These are phyloP conservation scores for Electrophaes corylata DNA, from an alignment of 2,888 invertebrate genomes.

Conservation along the genomic window DNA sequence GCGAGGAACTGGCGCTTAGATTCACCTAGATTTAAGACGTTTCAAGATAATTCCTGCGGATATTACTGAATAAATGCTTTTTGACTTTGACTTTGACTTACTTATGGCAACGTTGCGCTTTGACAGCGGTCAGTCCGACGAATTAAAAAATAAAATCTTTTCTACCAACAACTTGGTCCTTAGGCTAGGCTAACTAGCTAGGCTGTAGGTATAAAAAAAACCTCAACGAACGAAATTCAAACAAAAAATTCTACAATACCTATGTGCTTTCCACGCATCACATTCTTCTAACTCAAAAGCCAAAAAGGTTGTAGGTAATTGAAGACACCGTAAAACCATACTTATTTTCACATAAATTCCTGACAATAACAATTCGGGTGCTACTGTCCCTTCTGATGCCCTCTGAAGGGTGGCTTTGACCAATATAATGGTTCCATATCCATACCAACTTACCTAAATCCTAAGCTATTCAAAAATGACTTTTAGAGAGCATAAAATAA, in stretches of 20 bases:
- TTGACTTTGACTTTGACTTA: no score
- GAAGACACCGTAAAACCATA: conserved; percentile 50
- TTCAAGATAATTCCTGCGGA: no score
- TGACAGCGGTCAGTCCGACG: no score
- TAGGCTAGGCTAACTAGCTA: no score
- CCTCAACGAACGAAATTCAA: no score
- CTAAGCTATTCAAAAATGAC: neutral
- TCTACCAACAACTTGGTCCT: no score
- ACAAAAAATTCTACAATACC: neutral
- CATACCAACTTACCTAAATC: conserved; percentile 14
- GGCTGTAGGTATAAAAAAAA: no score
- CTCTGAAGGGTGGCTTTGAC: conserved; percentile 49
- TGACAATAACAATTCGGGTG: conserved; percentile 56
- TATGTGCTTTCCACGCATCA: neutral
- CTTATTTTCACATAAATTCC: conserved; percentile 61
- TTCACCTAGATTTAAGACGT: no score
- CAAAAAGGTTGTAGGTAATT: conserved; percentile 49
- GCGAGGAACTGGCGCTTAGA: no score
- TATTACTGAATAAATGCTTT: no score
- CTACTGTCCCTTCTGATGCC: conserved; percentile 52
- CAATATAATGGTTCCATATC: conserved; percentile 30
- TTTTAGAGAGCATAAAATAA: neutral
- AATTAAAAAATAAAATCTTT: no score
- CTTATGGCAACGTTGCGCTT: no score
- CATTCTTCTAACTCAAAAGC: conserved; percentile 38